phyloP scores from a whole-genome alignment of 2,888 invertebrate species.

The Trichogramma dendrolimi region DNA sequence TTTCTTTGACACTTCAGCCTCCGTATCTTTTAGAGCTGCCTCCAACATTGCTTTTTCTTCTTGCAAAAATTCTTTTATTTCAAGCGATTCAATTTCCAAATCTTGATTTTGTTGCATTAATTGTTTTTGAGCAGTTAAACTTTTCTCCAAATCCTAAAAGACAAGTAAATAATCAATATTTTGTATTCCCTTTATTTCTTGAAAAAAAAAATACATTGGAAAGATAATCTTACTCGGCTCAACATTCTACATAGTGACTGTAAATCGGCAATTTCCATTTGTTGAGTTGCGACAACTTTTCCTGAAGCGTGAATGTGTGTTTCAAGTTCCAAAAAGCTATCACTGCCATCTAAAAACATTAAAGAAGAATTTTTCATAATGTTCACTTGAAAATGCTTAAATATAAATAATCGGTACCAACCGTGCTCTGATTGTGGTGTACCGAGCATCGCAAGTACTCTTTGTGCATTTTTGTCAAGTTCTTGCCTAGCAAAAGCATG shows the following conservation, averaged over 20 bases:
- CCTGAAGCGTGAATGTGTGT: slow-evolving; percentile 71
- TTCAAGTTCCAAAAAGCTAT: slow-evolving; percentile 73
- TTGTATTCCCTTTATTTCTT: no score
- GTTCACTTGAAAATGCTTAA: not conserved
- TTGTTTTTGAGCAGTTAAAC: slow-evolving; percentile 63
- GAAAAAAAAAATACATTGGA: not conserved
- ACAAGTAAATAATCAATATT: no score
- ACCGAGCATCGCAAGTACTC: slow-evolving; percentile 62
- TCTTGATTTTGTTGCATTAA: slow-evolving; percentile 72
- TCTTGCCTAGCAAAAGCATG: slow-evolving; percentile 72
- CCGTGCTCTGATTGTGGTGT: slow-evolving; percentile 46
- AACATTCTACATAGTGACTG: slow-evolving; percentile 67
- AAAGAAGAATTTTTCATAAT: not conserved
- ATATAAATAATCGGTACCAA: no score
- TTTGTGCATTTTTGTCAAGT: slow-evolving; percentile 68
- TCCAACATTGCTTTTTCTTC: slow-evolving; percentile 77
- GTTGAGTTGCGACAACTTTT: slow-evolving; percentile 70
- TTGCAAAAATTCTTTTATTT: slow-evolving; percentile 83
- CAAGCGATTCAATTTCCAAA: slow-evolving; percentile 73
- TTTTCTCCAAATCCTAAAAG: slow-evolving; percentile 64
- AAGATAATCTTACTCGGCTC: slow-evolving; percentile 58
- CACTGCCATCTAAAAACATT: slow-evolving; percentile 56
- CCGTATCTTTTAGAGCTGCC: slow-evolving; percentile 75
- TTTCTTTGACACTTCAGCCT: slow-evolving; percentile 57
- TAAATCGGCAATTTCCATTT: slow-evolving; percentile 70